Base-by-base conservation (phyloP, 2,888 invertebrate genomes). In the Merodon equestris region DNA sequence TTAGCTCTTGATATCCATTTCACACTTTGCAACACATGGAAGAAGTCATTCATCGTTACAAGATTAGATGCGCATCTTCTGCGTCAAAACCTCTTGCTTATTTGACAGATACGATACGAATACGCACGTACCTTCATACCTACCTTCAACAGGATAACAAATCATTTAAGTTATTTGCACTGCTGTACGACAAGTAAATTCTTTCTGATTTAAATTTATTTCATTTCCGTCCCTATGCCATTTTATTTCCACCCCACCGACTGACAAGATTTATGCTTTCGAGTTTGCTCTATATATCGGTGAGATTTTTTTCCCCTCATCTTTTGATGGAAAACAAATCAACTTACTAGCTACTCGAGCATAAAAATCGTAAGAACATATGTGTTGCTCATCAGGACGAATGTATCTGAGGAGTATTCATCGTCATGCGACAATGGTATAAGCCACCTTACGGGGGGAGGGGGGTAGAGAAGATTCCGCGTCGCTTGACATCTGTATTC, bases 131-230 rank as follows among this genome's bases (percentile, higher is more conserved):
- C 27, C 2, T 27, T 4, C 27, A 7, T 27, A 27, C 27, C 3
- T 27, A 27, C 27, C 3, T 27, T 18, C 53, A 64, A 47, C 70
- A 47, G 67, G 56, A 67, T 68, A 79, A 79, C 77, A 79, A 79
- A 79, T 79, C 77, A 79, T 68, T 57, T 48, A 68, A 74, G 68
- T 79, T 74, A 79, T 68, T 74, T 68, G 63, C 56, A 68, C 60
- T 45, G 67, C 50, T 72, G 73, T 68, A 74, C 57, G 68, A 53
- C 73, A 68, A 40, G 73, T 74, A 79, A 79, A 79, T 79, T 79
- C 73, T 57, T 67, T 79, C 44, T 54, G 77, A 79, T 79, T 79
- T 74, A 68, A 68, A 79, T 79, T 79, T 73, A 79, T 79, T 68
- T 73, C 58, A 48, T 45, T 54, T 50, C 44, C 40, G 58, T 15